Evolutionary conservation across 1,140 invertebrate species (phyloP).

Genomic region (Drosophila kikkawai): DNA sequence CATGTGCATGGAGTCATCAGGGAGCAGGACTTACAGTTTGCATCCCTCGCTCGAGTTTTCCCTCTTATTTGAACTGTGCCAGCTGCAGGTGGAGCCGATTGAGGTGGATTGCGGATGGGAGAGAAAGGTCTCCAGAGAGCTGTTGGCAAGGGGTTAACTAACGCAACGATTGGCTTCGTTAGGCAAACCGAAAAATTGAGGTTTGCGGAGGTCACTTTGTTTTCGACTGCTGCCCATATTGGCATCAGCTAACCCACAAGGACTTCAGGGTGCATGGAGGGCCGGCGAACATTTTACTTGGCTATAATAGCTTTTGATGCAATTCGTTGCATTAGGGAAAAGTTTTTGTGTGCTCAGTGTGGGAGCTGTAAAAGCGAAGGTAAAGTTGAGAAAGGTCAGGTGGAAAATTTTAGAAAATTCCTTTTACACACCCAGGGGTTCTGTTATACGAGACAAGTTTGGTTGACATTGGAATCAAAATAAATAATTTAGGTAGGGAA

Average conservation of each 20-base stretch:
- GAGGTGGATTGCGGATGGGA: constrained; percentile 29
- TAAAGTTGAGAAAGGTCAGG: constrained; percentile 22
- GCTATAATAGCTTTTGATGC: constrained; percentile 12
- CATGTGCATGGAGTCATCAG: constrained; percentile 38
- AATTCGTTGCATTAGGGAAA: constrained; percentile 22
- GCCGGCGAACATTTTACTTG: not conserved
- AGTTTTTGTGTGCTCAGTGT: constrained; percentile 14
- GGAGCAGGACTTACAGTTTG: constrained; percentile 25
- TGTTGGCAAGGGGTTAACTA: constrained; percentile 52
- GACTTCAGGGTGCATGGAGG: not conserved
- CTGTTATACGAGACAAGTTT: too few relatives aligned
- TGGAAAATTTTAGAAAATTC: not conserved
- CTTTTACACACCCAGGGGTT: not conserved
- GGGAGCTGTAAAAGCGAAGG: not conserved
- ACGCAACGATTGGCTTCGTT: constrained; percentile 62
- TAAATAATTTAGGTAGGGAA: too few relatives aligned
- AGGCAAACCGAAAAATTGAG: constrained; percentile 53
- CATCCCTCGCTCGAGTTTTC: constrained; percentile 27
- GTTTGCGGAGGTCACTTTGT: constrained; percentile 43
- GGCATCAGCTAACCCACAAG: constrained; percentile 22
- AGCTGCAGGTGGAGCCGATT: constrained; percentile 30
- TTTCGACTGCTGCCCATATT: constrained; percentile 36
- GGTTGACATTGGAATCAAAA: not conserved
- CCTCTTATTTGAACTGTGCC: constrained; percentile 24
- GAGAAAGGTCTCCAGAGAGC: constrained; percentile 36